Conservation (phyloP, 2,888 invertebrate genomes). For the Brenthis daphne region DNA sequence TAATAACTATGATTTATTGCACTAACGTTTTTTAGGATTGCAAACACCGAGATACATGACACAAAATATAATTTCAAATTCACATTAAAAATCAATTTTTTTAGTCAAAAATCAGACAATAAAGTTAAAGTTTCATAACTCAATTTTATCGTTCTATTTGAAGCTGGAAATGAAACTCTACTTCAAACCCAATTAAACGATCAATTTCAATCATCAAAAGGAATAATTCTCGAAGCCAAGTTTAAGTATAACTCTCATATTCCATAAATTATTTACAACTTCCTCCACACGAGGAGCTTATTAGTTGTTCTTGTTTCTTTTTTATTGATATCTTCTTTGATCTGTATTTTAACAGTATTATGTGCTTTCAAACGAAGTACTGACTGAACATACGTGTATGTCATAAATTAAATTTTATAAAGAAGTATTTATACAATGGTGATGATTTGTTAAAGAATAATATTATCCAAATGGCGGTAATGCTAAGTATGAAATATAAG, state of each 20-base stretch:
- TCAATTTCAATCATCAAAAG: slow-evolving; percentile 34
- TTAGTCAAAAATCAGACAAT: too few species aligned
- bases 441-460: too few species aligned
- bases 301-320: slow-evolving; percentile 25
- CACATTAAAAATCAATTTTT: too few species aligned
- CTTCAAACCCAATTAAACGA: slow-evolving; percentile 19
- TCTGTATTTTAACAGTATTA: slow-evolving; percentile 18
- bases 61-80: too few species aligned
- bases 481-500: too few species aligned
- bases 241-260: slow-evolving; percentile 23
- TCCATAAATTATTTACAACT: slow-evolving; percentile 37
- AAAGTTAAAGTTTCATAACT: neutral
- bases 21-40: too few species aligned
- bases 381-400: slow-evolving; percentile 4
- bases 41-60: too few species aligned
- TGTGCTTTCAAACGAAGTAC: slow-evolving; percentile 20
- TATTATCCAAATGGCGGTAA: too few species aligned
- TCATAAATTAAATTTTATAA: neutral
- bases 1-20: too few species aligned
- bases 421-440: too few species aligned
- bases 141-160: neutral
- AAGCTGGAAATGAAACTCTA: neutral
- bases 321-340: slow-evolving; percentile 16
- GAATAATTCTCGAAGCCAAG: slow-evolving; percentile 21
- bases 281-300: slow-evolving; percentile 28